Base-by-base conservation (phyloP, 2,797 vertebrate species). In the Bryconaethiops microstoma region DNA sequence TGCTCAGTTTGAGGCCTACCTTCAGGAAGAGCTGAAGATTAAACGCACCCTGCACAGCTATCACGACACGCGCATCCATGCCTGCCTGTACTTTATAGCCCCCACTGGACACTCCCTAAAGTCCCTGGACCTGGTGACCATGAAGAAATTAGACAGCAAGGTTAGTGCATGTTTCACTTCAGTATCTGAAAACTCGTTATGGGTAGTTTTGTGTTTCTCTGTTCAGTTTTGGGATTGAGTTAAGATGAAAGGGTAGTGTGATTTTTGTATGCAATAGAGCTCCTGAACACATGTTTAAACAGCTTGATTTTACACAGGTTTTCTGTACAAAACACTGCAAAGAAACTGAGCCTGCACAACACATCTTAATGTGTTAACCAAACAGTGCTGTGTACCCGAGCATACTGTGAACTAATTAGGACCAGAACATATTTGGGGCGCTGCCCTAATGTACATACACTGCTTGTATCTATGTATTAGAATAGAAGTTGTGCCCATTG, bases 71-170 rank as follows among this genome's bases (percentile, higher is more conserved):
- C 96, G 98, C 80, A 96, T 99, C 91, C 98, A 99, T 0, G 95
- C 95, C 4, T 99, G 98, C 88, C 91, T 99, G 85, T 99, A 99
- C 88, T 99, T 99, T 92, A 99, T 99, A 1, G 95, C 98, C 74
- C 98, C 98, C 0, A 99, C 98, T 0, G 98, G 98, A 80, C 98
- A 99, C 88, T 99, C 97, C 0, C 94, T 99, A 74, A 99, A 99
- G 87, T 99, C 97, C 77, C 90, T 99, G 83, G 98, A 99, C 89
- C 88, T 99, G 90, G 97, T 99, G 63, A 99, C 98, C 0, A 99
- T 99, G 98, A 99, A 99, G 91, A 99, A 99, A 86, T 95, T 99
- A 6, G 98, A 99, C 87, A 99, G 98, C 91, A 99, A 99, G 97
- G 98, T 99, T 88, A 88, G 88, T 76, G 57, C 40, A n/a, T 4